Percentiles rank a stretch among this genome's conserved stretches.
Conservation (phyloP, 2,888 invertebrate species). For the Graphium colonna region DNA sequence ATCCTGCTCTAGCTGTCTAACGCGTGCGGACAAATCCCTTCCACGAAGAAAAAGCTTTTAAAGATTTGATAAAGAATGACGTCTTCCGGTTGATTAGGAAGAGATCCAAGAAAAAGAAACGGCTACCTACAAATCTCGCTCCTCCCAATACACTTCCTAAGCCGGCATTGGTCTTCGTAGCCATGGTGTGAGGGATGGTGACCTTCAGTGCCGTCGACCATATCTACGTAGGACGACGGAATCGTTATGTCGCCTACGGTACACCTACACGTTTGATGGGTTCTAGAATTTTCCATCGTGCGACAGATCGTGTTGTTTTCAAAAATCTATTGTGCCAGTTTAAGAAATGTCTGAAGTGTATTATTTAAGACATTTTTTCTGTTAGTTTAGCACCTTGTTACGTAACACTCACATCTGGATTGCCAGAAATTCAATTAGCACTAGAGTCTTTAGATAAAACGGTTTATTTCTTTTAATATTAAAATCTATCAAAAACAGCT, state of each 20-base stretch:
- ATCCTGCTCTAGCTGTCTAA: background rate
- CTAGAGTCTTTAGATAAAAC: too few species aligned
- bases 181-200: slow-evolving; percentile 53
- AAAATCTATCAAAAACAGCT: too few species aligned
- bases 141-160: slow-evolving; percentile 55
- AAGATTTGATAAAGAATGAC: background rate
- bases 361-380: too few species aligned
- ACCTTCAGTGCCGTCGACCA: slow-evolving; percentile 34
- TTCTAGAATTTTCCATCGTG: slow-evolving; percentile 12
- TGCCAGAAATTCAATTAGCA: too few species aligned
- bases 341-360: background rate
- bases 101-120: slow-evolving; percentile 37
- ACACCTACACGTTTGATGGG: background rate
- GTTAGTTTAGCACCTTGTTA: too few species aligned
- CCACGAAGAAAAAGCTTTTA: background rate
- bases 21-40: background rate
- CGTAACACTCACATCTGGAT: too few species aligned
- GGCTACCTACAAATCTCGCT: slow-evolving; percentile 48
- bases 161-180: slow-evolving; percentile 57
- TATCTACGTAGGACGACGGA: slow-evolving; percentile 1
- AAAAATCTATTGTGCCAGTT: background rate
- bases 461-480: too few species aligned
- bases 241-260: slow-evolving; percentile 7
- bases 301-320: background rate
- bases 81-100: too few species aligned